Conservation (phyloP, 2,797 vertebrate species). For the Anguilla pacifica region DNA sequence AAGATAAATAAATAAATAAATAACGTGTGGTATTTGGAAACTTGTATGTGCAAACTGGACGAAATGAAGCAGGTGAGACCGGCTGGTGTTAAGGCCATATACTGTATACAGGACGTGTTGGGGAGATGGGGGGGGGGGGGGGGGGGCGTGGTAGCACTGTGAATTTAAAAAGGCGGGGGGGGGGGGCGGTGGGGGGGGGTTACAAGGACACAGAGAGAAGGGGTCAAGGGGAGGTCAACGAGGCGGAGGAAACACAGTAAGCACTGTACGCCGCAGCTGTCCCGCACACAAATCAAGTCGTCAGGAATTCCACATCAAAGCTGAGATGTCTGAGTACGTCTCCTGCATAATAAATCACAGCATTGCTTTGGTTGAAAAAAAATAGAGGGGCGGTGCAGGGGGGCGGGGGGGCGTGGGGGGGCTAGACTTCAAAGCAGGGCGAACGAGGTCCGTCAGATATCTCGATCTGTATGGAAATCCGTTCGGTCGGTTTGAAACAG, state of each 20-base stretch:
- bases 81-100: neutral
- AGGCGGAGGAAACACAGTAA: conserved; percentile 47
- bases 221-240: conserved; percentile 31
- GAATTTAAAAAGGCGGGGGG: too few relatives aligned
- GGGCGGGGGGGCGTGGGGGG: conserved; percentile 37
- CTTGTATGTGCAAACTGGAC: conserved; percentile 41
- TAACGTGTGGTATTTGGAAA: conserved; percentile 45
- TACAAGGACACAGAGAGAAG: neutral
- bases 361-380: conserved; percentile 48
- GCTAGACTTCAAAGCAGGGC: conserved; percentile 60
- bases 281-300: conserved; percentile 64
- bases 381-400: conserved; percentile 26
- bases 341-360: conserved; percentile 30
- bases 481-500: conserved; percentile 45
- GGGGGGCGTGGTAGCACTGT: neutral
- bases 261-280: neutral
- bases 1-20: conserved; percentile 42
- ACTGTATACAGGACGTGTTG: conserved; percentile 25
- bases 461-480: conserved; percentile 30
- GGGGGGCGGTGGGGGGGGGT: neutral
- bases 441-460: conserved; percentile 54
- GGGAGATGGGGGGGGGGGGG: neutral
- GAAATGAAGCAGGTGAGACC: conserved; percentile 44
- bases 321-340: conserved; percentile 8
- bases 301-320: conserved; percentile 63